phyloP scores from a whole-genome alignment of 2,113 vertebrate genomes.

The Microtus montanus region DNA sequence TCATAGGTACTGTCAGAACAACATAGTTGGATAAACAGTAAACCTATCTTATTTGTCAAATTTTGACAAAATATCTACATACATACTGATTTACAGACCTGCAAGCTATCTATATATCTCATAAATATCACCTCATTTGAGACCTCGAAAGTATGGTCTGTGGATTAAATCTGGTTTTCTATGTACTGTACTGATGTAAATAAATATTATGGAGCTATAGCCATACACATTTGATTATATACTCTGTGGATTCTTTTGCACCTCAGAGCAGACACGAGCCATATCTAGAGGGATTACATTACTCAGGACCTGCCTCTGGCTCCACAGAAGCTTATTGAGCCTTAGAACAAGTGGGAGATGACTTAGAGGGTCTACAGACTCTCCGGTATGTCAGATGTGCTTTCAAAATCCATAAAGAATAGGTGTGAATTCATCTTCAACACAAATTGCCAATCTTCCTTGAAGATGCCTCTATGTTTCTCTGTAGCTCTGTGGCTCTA shows the following conservation, averaged over 20 bases:
- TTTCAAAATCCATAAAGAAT: background rate
- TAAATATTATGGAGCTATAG: background rate
- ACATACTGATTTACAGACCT: background rate
- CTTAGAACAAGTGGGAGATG: background rate
- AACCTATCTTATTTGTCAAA: background rate
- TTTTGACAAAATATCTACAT: background rate
- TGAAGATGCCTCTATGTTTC: rapidly evolving
- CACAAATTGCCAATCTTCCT: background rate
- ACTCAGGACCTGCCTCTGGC: background rate
- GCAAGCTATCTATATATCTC: background rate
- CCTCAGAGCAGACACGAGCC: background rate
- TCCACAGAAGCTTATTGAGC: background rate
- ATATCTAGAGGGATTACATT: background rate
- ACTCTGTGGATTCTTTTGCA: background rate
- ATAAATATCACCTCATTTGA: background rate
- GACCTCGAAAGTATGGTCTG: background rate
- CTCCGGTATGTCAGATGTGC: background rate
- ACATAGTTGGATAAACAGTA: background rate
- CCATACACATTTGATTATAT: background rate
- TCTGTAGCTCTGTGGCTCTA: rapidly evolving
- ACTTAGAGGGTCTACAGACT: background rate
- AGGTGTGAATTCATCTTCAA: background rate
- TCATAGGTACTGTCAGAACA: background rate
- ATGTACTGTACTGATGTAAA: background rate
- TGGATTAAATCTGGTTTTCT: background rate